Evolutionary conservation across 2,888 invertebrate genomes (phyloP), one percentile per base, ranked within the genome.

Genomic region (Esperia sulphurella): DNA sequence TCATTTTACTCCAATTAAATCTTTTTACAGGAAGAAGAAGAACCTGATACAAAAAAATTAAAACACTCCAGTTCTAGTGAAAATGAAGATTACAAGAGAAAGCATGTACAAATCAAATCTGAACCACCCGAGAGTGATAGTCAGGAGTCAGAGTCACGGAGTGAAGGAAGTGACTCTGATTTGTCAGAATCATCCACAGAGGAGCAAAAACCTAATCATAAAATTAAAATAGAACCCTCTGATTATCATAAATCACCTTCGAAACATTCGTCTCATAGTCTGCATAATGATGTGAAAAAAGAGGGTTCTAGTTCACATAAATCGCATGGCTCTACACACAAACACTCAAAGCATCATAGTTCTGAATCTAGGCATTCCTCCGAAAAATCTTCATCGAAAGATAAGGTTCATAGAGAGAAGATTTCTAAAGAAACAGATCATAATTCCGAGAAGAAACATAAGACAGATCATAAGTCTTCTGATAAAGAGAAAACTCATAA

Each of bases 1-100:
- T 5, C 21, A 21, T 21, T 21, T 21, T 21, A 5, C n/a, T 21
- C 21, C 2, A 21, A 3, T 21, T 21, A 3, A 3, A 5, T 21
- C 21, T n/a, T 35, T n/a, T 35, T 35, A n/a, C n/a, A 35, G 35
- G 84, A 87, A 46, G 86, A 87, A 46, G 86, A 87, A 53, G 76
- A 84, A 51, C 62, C 71, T 38, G 66, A 75, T 50, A 53, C 55
- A 39, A 84, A 83, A 54, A 82, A 78, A 59, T 71, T 67, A 40
- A 83, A 75, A 64, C 59, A 75, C 49, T 65, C 68, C 51, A 74
- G 69, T 59, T 68, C 68, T 45, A 39, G 39, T 30, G 39, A 39
- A 13, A 75, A 72, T 62, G 74, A 76, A 51, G 66, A 73, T 43
- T 60, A 68, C 49, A 73, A 70, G 53, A 67, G 58, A 47, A 75